These are phyloP conservation scores for Hermaeophaga mercurialis DNA, from an alignment of 2,888 invertebrate genomes.

Conservation along the genomic window DNA sequence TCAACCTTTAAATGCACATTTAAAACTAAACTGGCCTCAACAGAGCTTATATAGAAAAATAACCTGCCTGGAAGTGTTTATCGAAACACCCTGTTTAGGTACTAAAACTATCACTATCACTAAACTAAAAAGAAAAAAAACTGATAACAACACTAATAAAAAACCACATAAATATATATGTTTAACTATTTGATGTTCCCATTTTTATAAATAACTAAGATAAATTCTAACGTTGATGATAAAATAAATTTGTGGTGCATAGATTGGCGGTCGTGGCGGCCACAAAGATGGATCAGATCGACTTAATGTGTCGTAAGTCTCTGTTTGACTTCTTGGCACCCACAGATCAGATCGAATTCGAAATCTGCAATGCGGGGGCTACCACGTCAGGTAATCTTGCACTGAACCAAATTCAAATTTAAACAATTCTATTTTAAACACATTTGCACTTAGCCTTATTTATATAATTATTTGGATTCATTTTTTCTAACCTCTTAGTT, in stretches of 20 bases:
- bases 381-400: slow-evolving; percentile 55
- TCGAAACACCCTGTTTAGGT: slow-evolving; percentile 1
- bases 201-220: slow-evolving; percentile 10
- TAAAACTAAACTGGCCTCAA: too few relatives aligned
- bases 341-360: slow-evolving; percentile 26
- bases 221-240: slow-evolving; percentile 48
- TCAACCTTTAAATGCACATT: too few relatives aligned
- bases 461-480: not conserved
- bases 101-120: slow-evolving; percentile 1
- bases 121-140: slow-evolving; percentile 26
- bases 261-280: slow-evolving; percentile 52
- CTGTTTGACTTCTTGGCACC: slow-evolving; percentile 33
- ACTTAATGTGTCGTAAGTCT: slow-evolving; percentile 20
- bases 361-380: slow-evolving; percentile 44
- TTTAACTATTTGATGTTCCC: not conserved
- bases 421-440: slow-evolving; percentile 21
- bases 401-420: slow-evolving; percentile 51
- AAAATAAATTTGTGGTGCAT: slow-evolving; percentile 49
- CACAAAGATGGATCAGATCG: slow-evolving; percentile 28
- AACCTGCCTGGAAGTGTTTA: too few relatives aligned
- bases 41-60: too few relatives aligned
- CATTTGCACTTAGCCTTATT: slow-evolving; percentile 21
- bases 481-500: not conserved
- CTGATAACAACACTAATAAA: slow-evolving; percentile 24
- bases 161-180: slow-evolving; percentile 15